A percentile compares a stretch with the other conserved stretches of the same genome.
Evolutionary conservation across 1,140 invertebrate species (phyloP).

Genomic region (Manduca sexta): DNA sequence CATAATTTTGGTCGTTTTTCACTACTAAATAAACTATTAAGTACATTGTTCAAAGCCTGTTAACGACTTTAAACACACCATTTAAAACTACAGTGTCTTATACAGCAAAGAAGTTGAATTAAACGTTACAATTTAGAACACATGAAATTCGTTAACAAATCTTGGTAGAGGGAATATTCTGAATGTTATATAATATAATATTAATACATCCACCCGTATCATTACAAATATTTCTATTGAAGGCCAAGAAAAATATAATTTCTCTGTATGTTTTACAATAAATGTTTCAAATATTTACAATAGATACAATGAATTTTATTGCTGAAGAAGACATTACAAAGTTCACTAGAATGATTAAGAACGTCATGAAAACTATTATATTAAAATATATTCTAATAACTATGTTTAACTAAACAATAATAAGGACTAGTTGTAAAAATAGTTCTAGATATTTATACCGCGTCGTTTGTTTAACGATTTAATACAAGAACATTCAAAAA

Average conservation of each 20-base stretch:
- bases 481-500: background rate
- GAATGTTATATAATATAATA: background rate
- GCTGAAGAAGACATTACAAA: conserved; percentile 60
- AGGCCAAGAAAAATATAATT: conserved; percentile 68
- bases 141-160: too few species aligned
- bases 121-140: too few species aligned
- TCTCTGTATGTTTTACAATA: conserved; percentile 63
- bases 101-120: too few species aligned
- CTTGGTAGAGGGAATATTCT: too few species aligned
- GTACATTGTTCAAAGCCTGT: conserved; percentile 54
- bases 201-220: conserved; percentile 34
- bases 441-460: conserved; percentile 35
- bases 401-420: conserved; percentile 54
- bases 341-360: conserved; percentile 47
- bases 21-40: conserved; percentile 47
- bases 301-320: conserved; percentile 63
- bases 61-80: conserved; percentile 45
- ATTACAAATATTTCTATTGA: conserved; percentile 51
- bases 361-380: conserved; percentile 37
- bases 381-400: conserved; percentile 53
- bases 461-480: background rate
- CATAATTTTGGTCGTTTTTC: conserved; percentile 47
- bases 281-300: conserved; percentile 64
- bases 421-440: conserved; percentile 68
- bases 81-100: conserved; percentile 6